Conservation (phyloP, 2,888 invertebrate genomes). For the Melanotus villosus region DNA sequence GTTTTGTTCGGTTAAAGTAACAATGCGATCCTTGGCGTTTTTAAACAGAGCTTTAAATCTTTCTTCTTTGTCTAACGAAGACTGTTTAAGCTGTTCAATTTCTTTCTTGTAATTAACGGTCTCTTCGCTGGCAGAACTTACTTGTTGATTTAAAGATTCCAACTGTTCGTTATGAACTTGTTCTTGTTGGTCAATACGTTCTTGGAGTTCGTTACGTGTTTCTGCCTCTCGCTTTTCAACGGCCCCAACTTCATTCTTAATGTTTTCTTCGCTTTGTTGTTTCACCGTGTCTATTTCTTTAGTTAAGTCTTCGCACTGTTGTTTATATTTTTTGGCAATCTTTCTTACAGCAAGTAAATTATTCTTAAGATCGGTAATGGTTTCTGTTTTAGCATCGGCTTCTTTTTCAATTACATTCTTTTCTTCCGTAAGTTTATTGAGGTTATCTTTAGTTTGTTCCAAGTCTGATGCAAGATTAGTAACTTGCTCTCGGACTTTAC, state of each 20-base stretch:
- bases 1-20: slow-evolving; percentile 80
- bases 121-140: slow-evolving; percentile 68
- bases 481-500: slow-evolving; percentile 73
- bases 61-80: slow-evolving; percentile 67
- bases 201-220: slow-evolving; percentile 68
- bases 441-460: slow-evolving; percentile 75
- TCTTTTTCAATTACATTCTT: slow-evolving; percentile 77
- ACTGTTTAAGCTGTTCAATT: slow-evolving; percentile 66
- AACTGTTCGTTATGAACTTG: slow-evolving; percentile 67
- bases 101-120: slow-evolving; percentile 72
- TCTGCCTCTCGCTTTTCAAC: slow-evolving; percentile 69
- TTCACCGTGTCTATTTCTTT: slow-evolving; percentile 73
- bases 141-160: slow-evolving; percentile 68
- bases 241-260: slow-evolving; percentile 70
- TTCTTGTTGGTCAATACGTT: slow-evolving; percentile 66
- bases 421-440: slow-evolving; percentile 74
- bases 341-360: slow-evolving; percentile 76
- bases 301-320: slow-evolving; percentile 83
- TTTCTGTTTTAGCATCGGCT: slow-evolving; percentile 76
- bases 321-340: slow-evolving; percentile 94
- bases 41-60: slow-evolving; percentile 74
- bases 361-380: slow-evolving; percentile 70
- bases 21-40: slow-evolving; percentile 82
- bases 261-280: slow-evolving; percentile 68
- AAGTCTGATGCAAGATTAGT: slow-evolving; percentile 75